phyloP scores from a whole-genome alignment of 2,888 invertebrate genomes.

The Leucozona laternaria region DNA sequence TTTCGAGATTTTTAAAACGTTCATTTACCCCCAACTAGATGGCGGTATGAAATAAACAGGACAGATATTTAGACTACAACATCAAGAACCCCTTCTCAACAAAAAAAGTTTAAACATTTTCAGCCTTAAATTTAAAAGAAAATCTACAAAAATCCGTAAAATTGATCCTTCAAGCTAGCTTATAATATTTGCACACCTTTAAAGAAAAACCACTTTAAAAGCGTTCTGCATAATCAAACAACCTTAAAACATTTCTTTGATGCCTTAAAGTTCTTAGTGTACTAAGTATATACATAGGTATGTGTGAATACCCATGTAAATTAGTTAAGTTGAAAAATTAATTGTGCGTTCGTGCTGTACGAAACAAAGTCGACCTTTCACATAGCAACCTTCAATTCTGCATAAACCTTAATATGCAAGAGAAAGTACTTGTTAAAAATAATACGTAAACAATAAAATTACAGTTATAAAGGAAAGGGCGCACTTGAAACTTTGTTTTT shows the following conservation, averaged over 20 bases:
- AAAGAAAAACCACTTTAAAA: not conserved
- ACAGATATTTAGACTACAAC: no score
- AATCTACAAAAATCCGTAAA: not conserved
- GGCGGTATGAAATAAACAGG: no score
- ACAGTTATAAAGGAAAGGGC: not conserved
- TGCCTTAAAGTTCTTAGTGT: no score
- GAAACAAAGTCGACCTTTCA: not conserved
- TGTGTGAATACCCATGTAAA: not conserved
- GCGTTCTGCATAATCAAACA: not conserved
- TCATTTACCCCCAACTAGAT: no score
- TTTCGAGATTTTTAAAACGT: no score
- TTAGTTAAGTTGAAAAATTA: not conserved
- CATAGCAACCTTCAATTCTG: not conserved
- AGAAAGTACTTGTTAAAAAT: constrained; percentile 8
- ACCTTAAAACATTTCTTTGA: not conserved
- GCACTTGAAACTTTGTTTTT: constrained; percentile 37
- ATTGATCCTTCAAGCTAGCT: not conserved
- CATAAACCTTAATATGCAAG: not conserved
- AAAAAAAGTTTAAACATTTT: no score
- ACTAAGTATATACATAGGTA: not conserved
- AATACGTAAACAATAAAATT: constrained; percentile 38
- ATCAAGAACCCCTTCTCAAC: no score
- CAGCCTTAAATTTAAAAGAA: not conserved
- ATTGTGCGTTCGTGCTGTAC: not conserved
- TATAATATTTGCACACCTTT: not conserved